Conservation (phyloP, 2,888 invertebrate genomes). For the Fragum sueziense region DNA sequence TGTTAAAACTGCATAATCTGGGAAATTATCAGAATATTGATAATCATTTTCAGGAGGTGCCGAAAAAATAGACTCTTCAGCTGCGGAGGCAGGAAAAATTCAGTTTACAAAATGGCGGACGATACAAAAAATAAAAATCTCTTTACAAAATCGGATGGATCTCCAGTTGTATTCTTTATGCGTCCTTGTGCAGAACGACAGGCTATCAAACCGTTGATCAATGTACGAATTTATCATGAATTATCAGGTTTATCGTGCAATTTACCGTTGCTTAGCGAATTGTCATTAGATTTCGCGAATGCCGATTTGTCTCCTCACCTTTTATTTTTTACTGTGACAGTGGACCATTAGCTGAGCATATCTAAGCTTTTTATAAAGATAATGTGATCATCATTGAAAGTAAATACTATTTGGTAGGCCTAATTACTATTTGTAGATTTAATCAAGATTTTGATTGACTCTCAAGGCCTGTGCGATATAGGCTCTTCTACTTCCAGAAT, state of each 20-base stretch:
- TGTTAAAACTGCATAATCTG: too few species aligned
- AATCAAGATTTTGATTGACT: too few species aligned
- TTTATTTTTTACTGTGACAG: too few species aligned
- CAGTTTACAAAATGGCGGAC: slow-evolving; percentile 13
- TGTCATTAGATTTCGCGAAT: neutral
- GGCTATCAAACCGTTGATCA: slow-evolving; percentile 39
- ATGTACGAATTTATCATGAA: slow-evolving; percentile 21
- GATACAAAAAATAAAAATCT: slow-evolving; percentile 10
- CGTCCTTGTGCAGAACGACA: slow-evolving; percentile 55
- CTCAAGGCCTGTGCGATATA: too few species aligned
- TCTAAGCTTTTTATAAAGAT: too few species aligned
- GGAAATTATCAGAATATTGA: neutral
- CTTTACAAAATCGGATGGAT: slow-evolving; percentile 29
- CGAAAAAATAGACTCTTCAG: neutral
- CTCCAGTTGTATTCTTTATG: slow-evolving; percentile 52
- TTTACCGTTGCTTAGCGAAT: neutral
- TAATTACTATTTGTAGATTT: too few species aligned
- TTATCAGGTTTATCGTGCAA: neutral
- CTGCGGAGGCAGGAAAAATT: neutral
- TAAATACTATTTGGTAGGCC: too few species aligned
- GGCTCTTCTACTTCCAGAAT: too few species aligned
- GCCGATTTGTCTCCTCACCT: too few species aligned
- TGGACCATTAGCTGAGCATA: too few species aligned
- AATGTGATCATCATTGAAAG: too few species aligned
- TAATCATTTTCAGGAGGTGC: neutral